Base-by-base conservation (phyloP, 2,113 vertebrate species). In the Nannobrachium achirus region DNA sequence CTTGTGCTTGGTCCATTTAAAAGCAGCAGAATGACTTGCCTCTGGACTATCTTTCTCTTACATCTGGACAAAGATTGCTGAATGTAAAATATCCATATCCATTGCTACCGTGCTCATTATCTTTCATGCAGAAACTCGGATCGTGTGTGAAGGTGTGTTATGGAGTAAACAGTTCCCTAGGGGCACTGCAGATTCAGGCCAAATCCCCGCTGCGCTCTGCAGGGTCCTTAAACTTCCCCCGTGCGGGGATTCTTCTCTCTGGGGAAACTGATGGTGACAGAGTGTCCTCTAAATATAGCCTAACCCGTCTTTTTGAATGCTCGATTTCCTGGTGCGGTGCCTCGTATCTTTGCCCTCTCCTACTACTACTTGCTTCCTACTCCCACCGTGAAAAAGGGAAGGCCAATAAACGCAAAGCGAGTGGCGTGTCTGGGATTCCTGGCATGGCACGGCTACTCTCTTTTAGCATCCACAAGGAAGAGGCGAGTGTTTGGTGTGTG, bases 201-300 rank as follows among this genome's bases (percentile, higher is more conserved):
- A 9, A 20, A 39, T 56, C 50, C 60, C 52, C 48, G 15, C 59
- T 10, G 55, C 25, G 39, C 5, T 49, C 57, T 40, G 64, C 38
- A 48, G 40, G 64, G 65, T 56, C 58, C 60, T 19, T 16, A n/a
- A 7, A 42, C 53, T 53, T 58, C 67, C 38, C 59, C 19, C 18
- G 40, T 33, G 7, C 10, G 10, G 25, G 64, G 49, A 73, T 74
- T 57, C 18, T 45, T 68, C 55, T 53, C 33, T 41, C 40, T 48
- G 69, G 57, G 56, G 63, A 59, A 71, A 69, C 18, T 52, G 73
- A 82, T 78, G 63, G 82, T 85, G 82, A 83, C 82, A 76, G 66
- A 72, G 56, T 53, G 33, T 7, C 40, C 0, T 64, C 79, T 77
- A 84, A 86, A 84, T 76, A 73, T 84, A 82, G 61, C 39, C 69